These are phyloP conservation scores for Cynocephalus volans DNA, from an alignment of 2,113 vertebrate genomes.

Conservation along the genomic window DNA sequence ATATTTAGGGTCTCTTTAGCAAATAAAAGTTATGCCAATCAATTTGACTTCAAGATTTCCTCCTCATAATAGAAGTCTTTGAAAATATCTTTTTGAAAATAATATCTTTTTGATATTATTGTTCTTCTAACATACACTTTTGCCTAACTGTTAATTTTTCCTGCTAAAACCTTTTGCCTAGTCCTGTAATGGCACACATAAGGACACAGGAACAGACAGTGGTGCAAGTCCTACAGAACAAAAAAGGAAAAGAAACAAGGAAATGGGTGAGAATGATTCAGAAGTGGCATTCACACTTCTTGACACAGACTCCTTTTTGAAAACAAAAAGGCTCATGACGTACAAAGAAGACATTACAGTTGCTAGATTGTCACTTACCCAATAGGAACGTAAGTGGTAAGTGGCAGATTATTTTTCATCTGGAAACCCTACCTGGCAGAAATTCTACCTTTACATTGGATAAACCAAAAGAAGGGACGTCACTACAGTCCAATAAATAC, in stretches of 20 bases:
- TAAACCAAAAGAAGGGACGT: conserved; percentile 49
- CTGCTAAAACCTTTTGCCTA: not conserved
- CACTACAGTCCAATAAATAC: not conserved
- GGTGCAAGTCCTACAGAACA: not conserved
- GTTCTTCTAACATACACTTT: not conserved
- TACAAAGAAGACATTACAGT: not conserved
- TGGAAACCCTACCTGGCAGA: conserved; percentile 62
- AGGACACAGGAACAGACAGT: not conserved
- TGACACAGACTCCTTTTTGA: not conserved
- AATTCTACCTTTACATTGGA: conserved; percentile 59
- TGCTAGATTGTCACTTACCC: not conserved
- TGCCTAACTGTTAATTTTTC: conserved; percentile 37
- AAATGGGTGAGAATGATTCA: not conserved
- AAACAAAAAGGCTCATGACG: conserved; percentile 50
- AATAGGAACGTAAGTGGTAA: conserved; percentile 13
- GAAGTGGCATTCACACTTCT: not conserved
- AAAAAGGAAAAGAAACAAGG: conserved; percentile 45
- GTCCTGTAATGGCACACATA: conserved; percentile 28
- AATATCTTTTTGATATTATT: not conserved
- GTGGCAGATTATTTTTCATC: conserved; percentile 37
- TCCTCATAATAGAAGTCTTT: not conserved
- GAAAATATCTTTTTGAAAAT: too few relatives aligned
- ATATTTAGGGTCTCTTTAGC: not conserved
- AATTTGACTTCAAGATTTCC: conserved; percentile 16
- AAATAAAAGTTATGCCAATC: not conserved